phyloP scores from a whole-genome alignment of 2,888 invertebrate genomes.

The Cantharis nigra region DNA sequence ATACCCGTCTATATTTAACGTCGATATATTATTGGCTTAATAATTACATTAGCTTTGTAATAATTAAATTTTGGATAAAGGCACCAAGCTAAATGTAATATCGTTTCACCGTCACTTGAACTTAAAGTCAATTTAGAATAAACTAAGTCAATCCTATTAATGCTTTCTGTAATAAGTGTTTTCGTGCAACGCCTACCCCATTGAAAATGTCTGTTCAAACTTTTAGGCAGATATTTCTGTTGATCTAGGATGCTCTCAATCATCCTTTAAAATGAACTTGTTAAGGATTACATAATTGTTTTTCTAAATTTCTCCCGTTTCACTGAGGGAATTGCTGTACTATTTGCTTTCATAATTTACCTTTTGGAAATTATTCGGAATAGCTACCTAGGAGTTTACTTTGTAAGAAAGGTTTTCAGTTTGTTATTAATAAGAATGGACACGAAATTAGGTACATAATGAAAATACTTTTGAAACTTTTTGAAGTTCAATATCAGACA shows the following conservation, averaged over 20 bases:
- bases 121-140: conserved; percentile 4
- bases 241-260: not conserved
- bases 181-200: not conserved
- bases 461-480: not conserved
- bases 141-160: conserved; percentile 13
- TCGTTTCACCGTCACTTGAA: conserved; percentile 6
- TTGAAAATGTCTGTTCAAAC: not conserved
- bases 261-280: not conserved
- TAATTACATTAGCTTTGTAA: conserved; percentile 16
- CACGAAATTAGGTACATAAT: not conserved
- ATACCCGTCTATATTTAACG: conserved; percentile 8
- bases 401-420: not conserved
- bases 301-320: not conserved
- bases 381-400: not conserved
- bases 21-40: conserved; percentile 15
- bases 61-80: conserved; percentile 12
- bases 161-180: not conserved
- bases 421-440: not conserved
- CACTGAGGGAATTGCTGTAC: not conserved
- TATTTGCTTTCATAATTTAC: not conserved
- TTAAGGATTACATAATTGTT: not conserved
- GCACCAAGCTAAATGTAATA: conserved; percentile 12
- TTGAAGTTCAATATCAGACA: not conserved
- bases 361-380: not conserved
- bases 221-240: not conserved